Conservation (phyloP, 2,888 invertebrate species). For the Byasa hedistus region DNA sequence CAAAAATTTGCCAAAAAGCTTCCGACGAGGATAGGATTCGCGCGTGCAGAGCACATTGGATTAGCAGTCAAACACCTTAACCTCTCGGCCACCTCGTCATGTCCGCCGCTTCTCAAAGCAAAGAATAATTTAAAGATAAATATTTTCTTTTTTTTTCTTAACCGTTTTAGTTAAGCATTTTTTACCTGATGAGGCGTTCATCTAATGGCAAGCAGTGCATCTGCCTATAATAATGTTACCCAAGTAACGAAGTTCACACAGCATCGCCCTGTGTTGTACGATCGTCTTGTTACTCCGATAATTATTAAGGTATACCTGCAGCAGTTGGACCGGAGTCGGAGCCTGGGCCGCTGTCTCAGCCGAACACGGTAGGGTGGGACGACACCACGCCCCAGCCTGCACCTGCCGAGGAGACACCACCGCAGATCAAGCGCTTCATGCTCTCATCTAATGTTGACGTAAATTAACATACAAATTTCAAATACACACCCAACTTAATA, state of each 20-base stretch:
- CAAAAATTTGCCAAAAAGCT: no score
- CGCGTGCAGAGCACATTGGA: conserved; percentile 92
- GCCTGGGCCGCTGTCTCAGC: conserved; percentile 73
- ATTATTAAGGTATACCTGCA: background rate
- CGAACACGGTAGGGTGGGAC: conserved; percentile 87
- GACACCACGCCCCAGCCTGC: conserved; percentile 59
- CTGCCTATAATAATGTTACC: no score
- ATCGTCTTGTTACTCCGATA: no score
- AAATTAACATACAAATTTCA: conserved; percentile 30
- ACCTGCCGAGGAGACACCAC: background rate
- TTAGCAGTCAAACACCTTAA: conserved; percentile 93
- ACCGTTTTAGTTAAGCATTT: no score
- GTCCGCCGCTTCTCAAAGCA: no score
- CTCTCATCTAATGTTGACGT: conserved; percentile 74
- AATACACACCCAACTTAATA: no score
- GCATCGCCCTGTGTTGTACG: no score
- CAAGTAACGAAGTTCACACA: no score
- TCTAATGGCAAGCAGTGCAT: no score
- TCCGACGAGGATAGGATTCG: conserved; percentile 89
- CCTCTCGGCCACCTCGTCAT: conserved; percentile 80
- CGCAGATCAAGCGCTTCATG: conserved; percentile 60
- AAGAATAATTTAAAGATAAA: no score
- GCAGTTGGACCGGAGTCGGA: conserved; percentile 52
- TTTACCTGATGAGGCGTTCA: no score
- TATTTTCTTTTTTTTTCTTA: no score